Evolutionary conservation across 2,797 vertebrate species (phyloP), one percentile per base, ranked within the genome.

Genomic region (Spinus olivaceus): DNA sequence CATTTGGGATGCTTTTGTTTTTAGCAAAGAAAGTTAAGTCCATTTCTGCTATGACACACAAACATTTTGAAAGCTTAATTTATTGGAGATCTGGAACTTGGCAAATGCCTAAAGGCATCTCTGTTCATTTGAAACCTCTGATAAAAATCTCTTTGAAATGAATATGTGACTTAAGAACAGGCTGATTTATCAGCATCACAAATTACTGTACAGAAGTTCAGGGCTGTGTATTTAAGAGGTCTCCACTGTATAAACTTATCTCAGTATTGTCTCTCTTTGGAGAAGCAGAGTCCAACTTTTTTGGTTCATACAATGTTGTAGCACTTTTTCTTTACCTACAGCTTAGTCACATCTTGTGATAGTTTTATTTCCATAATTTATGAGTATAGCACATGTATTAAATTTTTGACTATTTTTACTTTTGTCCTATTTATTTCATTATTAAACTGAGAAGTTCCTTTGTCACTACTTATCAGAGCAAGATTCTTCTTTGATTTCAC

Each of bases 361-460:
- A 95, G 88, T 86, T 95, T 94, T 86, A 85, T 94, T 96, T 93
- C 83, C 82, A 50, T 97, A 96, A 97, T 94, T 97, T 97, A 95
- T 95, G 93, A 94, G 56, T 88, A 91, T 94, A 97, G 96, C 73
- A 97, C 89, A 94, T 96, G 87, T 96, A 97, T 96, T 97, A 97
- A 96, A 94, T 92, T 96, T 95, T 92, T 72, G 73, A 92, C 87
- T 97, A 74, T 97, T 97, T 97, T 97, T 96, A 96, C 89, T 91
- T 97, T 90, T 93, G 94, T 97, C 92, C 81, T 97, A 96, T 97
- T 96, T 96, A 96, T 97, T 96, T 97, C 91, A 84, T 96, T 94
- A 96, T 97, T 97, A 95, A 92, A 94, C 49, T 61, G 65, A 94
- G 69, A 95, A 76, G 49, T 93, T 96, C 66, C 69, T 92, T 95